Conservation (phyloP, 2,888 invertebrate species). For the Tachina fera region DNA sequence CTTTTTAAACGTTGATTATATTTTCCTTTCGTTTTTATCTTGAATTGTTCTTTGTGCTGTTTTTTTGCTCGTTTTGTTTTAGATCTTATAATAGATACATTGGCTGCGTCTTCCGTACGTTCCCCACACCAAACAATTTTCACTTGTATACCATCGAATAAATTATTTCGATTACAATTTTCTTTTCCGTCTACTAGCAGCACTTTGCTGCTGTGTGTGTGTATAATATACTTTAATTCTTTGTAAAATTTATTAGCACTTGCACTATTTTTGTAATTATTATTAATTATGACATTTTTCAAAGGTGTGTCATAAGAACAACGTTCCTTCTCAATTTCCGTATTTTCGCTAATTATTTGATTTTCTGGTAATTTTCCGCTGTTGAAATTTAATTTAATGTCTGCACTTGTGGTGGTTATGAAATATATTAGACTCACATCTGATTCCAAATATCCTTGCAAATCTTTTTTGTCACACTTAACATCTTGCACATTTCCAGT, state of each 20-base stretch:
- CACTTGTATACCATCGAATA: constrained; percentile 59
- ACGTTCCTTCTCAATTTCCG: constrained; percentile 67
- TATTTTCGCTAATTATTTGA: constrained; percentile 30
- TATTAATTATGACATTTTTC: constrained; percentile 51
- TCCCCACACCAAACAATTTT: constrained; percentile 78
- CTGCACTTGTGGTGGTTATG: constrained; percentile 68
- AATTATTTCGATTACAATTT: constrained; percentile 70
- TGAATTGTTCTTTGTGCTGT: constrained; percentile 40
- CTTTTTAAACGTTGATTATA: constrained; percentile 31
- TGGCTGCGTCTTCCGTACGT: constrained; percentile 70
- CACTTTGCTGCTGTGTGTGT: constrained; percentile 26
- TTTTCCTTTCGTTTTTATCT: constrained; percentile 54
- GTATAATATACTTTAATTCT: constrained; percentile 54
- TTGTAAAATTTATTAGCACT: constrained; percentile 63
- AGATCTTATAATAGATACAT: constrained; percentile 59
- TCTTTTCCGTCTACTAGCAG: constrained; percentile 60
- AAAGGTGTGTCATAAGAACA: constrained; percentile 67
- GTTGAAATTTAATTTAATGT: constrained; percentile 8
- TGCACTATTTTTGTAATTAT: constrained; percentile 50
- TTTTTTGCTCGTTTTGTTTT: constrained; percentile 24
- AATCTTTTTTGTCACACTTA: constrained; percentile 46
- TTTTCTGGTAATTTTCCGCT: constrained; percentile 42
- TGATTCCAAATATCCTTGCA: constrained; percentile 75
- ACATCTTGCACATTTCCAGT: constrained; percentile 22
- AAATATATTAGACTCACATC: constrained; percentile 77